Conservation (phyloP, 2,888 invertebrate genomes). For the Philonicus albiceps region DNA sequence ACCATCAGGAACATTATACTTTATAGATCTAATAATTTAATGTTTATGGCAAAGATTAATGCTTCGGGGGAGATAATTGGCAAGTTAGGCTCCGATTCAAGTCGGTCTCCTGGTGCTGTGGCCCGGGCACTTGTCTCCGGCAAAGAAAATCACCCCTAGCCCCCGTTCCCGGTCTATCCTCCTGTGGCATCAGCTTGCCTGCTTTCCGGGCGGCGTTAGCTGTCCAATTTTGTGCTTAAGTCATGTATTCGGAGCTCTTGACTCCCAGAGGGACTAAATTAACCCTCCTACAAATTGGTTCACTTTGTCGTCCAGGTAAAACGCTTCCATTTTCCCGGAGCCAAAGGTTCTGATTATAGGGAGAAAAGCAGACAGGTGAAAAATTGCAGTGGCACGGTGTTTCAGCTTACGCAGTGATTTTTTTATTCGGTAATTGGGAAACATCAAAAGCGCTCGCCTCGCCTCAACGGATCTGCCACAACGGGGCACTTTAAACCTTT, state of each 20-base stretch:
- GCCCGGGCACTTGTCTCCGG: neutral
- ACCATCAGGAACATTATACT: conserved; percentile 53
- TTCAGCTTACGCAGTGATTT: conserved; percentile 30
- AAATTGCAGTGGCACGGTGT: neutral
- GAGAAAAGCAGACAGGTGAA: conserved; percentile 23
- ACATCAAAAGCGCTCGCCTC: neutral
- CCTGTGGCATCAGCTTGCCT: neutral
- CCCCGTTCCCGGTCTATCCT: neutral
- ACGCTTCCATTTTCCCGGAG: conserved; percentile 4
- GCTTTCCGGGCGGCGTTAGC: neutral
- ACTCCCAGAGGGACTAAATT: conserved; percentile 25
- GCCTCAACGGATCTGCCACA: neutral
- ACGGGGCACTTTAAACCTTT: neutral
- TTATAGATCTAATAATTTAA: conserved; percentile 53
- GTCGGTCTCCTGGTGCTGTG: neutral
- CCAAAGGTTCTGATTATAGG: conserved; percentile 28
- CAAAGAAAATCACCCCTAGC: neutral
- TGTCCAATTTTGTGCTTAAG: conserved; percentile 37
- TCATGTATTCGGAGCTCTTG: conserved; percentile 9
- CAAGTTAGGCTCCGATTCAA: conserved; percentile 43
- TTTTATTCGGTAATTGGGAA: conserved; percentile 16
- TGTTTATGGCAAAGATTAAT: conserved; percentile 54
- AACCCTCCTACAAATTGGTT: conserved; percentile 35
- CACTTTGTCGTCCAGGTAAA: conserved; percentile 30
- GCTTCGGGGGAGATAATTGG: conserved; percentile 50